Evolutionary conservation across 2,888 invertebrate genomes (phyloP).

Genomic region (Sminthurides aquaticus): DNA sequence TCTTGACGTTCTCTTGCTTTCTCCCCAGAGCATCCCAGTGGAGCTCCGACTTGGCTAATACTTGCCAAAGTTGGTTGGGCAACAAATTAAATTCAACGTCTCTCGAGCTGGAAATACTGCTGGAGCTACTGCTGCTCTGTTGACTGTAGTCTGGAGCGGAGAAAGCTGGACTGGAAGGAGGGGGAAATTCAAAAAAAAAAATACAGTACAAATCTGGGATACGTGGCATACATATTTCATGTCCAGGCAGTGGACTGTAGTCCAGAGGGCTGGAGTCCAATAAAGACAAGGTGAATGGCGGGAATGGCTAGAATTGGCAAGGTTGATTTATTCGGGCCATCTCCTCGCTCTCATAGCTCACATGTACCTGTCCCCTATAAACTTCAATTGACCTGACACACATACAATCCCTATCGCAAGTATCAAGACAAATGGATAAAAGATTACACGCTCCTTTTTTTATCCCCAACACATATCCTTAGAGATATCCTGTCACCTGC

Average conservation of each 20-base stretch:
- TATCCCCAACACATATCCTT: neutral
- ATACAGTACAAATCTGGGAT: neutral
- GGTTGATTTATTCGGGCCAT: neutral
- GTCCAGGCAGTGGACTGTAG: too few species aligned
- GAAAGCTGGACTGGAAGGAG: too few species aligned
- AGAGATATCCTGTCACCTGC: neutral
- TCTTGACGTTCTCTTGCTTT: too few species aligned
- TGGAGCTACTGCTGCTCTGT: too few species aligned
- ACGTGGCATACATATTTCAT: neutral
- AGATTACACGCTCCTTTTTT: conserved; percentile 1
- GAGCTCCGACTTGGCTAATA: too few species aligned
- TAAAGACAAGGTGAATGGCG: neutral
- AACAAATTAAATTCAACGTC: too few species aligned
- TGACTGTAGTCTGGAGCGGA: too few species aligned
- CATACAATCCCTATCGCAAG: conserved; percentile 2
- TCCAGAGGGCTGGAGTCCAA: neutral
- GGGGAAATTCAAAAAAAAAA: neutral
- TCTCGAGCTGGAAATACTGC: too few species aligned
- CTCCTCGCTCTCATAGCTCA: neutral
- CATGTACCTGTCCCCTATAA: conserved; percentile 6
- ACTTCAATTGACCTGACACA: conserved; percentile 4
- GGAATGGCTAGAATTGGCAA: neutral
- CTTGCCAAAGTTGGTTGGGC: too few species aligned
- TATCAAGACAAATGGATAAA: conserved; percentile 10
- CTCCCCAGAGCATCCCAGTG: too few species aligned